phyloP scores from a whole-genome alignment of 2,113 vertebrate species.

The Dromas ardeola region DNA sequence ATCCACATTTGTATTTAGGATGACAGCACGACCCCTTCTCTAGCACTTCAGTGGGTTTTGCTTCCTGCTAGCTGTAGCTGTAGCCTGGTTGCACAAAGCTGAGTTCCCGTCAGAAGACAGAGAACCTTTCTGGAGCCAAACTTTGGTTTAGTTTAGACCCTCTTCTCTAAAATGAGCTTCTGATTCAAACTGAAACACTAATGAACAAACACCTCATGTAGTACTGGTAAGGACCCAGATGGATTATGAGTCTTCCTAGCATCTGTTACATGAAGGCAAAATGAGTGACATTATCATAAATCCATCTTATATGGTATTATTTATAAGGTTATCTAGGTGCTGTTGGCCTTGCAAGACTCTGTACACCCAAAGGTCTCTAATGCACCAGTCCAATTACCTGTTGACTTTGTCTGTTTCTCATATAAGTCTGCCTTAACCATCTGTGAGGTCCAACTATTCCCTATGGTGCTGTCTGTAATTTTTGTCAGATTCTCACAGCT shows the following conservation, averaged over 20 bases:
- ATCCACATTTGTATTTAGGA: not conserved
- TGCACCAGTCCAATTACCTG: not conserved
- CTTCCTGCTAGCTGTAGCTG: not conserved
- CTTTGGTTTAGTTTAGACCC: not conserved
- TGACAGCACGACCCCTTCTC: not conserved
- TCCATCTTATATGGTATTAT: not conserved
- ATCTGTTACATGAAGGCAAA: not conserved
- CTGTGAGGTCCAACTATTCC: not conserved
- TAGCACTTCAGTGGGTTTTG: not conserved
- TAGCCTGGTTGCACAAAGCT: not conserved
- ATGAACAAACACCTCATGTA: not conserved
- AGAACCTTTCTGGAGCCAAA: not conserved
- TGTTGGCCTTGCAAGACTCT: not conserved
- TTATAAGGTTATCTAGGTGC: not conserved
- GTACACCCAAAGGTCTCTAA: not conserved
- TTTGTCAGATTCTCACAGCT: not conserved
- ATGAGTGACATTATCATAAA: not conserved
- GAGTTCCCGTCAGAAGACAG: not conserved
- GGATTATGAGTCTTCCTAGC: not conserved
- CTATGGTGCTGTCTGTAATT: not conserved
- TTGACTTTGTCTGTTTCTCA: not conserved
- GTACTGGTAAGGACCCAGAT: not conserved
- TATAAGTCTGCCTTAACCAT: not conserved
- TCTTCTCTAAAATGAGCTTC: not conserved
- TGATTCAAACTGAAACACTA: not conserved